phyloP scores from a whole-genome alignment of 2,888 invertebrate genomes.

The Xanthorhoe designata region DNA sequence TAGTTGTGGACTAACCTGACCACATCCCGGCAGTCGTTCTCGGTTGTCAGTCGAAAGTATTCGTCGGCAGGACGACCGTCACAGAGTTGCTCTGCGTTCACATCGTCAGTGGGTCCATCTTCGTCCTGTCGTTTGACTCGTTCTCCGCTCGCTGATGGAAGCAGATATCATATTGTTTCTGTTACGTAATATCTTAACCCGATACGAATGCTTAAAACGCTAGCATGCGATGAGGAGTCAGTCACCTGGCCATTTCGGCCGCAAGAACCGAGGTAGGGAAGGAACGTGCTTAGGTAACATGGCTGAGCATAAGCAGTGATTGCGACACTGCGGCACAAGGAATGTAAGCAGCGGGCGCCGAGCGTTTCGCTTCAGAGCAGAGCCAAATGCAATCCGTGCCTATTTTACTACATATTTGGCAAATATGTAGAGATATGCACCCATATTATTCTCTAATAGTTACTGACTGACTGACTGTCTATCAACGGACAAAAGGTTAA shows the following conservation, averaged over 20 bases:
- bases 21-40: constrained; percentile 96
- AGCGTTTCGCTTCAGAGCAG: constrained; percentile 66
- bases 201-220: constrained; percentile 29
- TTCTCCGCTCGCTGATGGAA: constrained; percentile 74
- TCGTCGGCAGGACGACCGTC: constrained; percentile 95
- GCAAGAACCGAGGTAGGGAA: constrained; percentile 42
- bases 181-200: constrained; percentile 26
- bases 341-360: constrained; percentile 63
- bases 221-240: constrained; percentile 38
- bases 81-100: constrained; percentile 92
- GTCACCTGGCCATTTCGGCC: constrained; percentile 35
- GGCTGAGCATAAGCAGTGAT: constrained; percentile 72
- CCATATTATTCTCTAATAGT: too few relatives aligned
- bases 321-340: constrained; percentile 74
- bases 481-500: too few relatives aligned
- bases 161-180: constrained; percentile 22
- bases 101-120: constrained; percentile 87
- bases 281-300: constrained; percentile 72
- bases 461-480: too few relatives aligned
- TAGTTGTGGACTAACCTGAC: constrained; percentile 89
- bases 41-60: constrained; percentile 94
- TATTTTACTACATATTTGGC: constrained; percentile 39
- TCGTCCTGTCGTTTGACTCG: constrained; percentile 89
- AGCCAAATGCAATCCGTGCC: constrained; percentile 45
- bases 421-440: constrained; percentile 1